Conservation (phyloP, 2,797 vertebrate genomes). For the Anabacerthia variegaticeps region DNA sequence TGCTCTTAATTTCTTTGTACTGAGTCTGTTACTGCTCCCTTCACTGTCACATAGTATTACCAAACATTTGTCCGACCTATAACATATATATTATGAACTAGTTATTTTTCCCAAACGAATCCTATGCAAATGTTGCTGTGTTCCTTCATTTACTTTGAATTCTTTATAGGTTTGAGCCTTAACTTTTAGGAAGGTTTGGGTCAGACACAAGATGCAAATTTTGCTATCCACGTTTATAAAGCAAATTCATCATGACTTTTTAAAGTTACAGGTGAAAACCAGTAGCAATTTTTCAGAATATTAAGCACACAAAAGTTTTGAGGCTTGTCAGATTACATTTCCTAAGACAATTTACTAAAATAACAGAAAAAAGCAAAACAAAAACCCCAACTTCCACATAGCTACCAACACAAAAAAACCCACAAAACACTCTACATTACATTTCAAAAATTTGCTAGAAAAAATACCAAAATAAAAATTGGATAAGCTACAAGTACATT, state of each 20-base stretch:
- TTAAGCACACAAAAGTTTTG: background rate
- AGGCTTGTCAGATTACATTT: background rate
- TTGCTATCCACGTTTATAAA: background rate
- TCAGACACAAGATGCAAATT: background rate
- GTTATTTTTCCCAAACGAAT: background rate
- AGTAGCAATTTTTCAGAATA: background rate
- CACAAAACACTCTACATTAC: background rate
- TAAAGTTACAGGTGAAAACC: background rate
- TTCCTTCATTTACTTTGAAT: background rate
- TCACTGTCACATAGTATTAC: slow-evolving; percentile 71
- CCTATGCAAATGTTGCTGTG: background rate
- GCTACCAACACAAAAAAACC: background rate
- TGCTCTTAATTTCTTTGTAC: slow-evolving; percentile 79
- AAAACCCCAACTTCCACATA: background rate
- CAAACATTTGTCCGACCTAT: slow-evolving; percentile 25
- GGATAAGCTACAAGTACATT: background rate
- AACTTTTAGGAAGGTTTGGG: background rate
- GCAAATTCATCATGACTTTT: background rate
- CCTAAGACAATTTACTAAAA: background rate
- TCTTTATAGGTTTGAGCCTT: background rate
- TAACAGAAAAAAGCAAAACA: background rate
- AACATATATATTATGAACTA: background rate
- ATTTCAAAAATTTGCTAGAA: background rate
- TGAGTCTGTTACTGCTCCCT: slow-evolving; percentile 76
- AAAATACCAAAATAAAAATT: background rate